Base-by-base conservation (phyloP, 2,113 vertebrate genomes). In the Brachionichthys hirsutus region DNA sequence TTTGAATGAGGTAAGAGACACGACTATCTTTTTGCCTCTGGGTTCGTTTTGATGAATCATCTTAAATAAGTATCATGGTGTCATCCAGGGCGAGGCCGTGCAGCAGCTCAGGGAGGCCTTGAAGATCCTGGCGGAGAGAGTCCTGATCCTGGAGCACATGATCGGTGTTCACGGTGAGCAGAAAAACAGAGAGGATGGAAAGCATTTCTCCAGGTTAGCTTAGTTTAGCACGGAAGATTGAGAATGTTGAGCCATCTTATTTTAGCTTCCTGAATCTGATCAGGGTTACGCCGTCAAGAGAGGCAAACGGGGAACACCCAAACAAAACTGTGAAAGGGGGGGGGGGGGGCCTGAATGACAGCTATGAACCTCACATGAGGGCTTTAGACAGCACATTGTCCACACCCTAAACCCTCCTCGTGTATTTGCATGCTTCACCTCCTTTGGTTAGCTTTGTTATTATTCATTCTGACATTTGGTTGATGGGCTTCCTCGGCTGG, bases 131-230 rank as follows among this genome's bases (percentile, higher is more conserved):
- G 97, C 95, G 0, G 97, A 99, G 91, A 84, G 97, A 19, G 94
- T 99, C 24, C 90, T 99, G 69, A 98, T 99, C 82, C 91, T 99
- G 86, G 97, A 99, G 75, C 95, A 98, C 87, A 97, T 99, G 94
- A 97, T 98, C 5, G 95, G 97, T 54, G 84, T 98, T 84, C 95
- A 98, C 0, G 96, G 97, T 99, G 82, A 91, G 92, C 15, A 76
- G 36, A 34, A 55, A 60, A 61, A 52, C 42, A 42, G 9, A 40
- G 1, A 16, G 4, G 13, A 4, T 9, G 36, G 46, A 48, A 41
- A 62, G 38, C 4, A 10, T 34, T 58, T 46, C 14, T 56, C 18
- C 42, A 54, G 20, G 12, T 46, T 24, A 74, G 46, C 36, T 44
- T 19, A 56, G 22, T 42, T 70, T 49, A 65, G 51, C 53, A 14